phyloP scores from a whole-genome alignment of 2,797 vertebrate genomes.

The Loris lydekkerianus region DNA sequence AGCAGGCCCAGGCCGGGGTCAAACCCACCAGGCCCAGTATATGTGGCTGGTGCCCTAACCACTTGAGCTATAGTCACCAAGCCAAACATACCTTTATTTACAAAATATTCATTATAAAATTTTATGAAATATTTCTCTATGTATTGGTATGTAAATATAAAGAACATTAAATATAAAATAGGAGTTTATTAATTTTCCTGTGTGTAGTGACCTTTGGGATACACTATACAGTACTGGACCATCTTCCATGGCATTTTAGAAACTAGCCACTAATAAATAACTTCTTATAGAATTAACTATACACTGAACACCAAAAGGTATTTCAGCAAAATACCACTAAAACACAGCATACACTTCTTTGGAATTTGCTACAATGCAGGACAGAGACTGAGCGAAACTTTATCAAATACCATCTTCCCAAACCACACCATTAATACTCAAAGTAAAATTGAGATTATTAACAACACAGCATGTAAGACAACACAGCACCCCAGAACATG shows the following conservation, averaged over 20 bases:
- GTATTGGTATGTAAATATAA: no score
- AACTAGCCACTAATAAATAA: background rate
- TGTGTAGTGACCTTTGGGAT: no score
- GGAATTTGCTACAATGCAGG: background rate
- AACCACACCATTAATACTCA: background rate
- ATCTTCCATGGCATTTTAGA: background rate
- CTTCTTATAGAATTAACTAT: background rate
- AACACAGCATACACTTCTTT: background rate
- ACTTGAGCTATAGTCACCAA: no score
- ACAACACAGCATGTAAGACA: background rate
- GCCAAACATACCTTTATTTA: no score
- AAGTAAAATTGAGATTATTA: background rate
- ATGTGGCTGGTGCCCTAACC: no score
- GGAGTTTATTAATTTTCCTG: no score
- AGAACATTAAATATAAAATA: no score
- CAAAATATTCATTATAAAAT: no score
- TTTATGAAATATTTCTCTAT: no score
- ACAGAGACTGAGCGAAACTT: background rate
- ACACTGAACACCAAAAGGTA: background rate
- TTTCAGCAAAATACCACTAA: background rate
- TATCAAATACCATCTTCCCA: background rate
- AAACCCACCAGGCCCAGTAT: no score
- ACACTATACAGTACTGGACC: background rate
- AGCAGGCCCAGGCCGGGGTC: no score
- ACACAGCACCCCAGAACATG: background rate